Evolutionary conservation across 2,113 vertebrate genomes (phyloP).

Genomic region (Indicator indicator): DNA sequence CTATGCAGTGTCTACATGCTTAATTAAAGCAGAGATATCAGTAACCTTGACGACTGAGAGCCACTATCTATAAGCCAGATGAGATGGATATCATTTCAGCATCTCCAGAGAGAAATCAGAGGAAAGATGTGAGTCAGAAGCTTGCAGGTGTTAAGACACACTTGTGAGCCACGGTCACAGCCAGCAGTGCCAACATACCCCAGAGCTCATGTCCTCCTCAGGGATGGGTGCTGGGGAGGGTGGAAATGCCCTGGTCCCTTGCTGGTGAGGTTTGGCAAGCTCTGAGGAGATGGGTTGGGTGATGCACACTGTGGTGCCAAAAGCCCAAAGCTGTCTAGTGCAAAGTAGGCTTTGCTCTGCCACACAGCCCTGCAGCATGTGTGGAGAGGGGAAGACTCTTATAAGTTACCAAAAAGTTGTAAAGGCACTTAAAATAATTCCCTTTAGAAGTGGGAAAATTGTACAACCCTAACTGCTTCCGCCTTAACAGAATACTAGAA

Average conservation of each 20-base stretch:
- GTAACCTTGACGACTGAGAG: constrained; percentile 48
- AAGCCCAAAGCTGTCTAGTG: background rate
- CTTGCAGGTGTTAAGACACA: accelerated
- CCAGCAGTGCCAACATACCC: accelerated
- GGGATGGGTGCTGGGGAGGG: background rate
- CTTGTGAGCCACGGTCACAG: background rate
- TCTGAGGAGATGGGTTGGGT: accelerated
- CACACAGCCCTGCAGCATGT: accelerated
- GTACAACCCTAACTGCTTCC: background rate
- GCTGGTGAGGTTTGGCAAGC: accelerated
- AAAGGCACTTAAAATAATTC: background rate
- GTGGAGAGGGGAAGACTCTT: background rate
- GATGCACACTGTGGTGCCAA: no score
- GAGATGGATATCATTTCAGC: background rate
- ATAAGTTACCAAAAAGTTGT: background rate
- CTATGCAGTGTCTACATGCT: background rate
- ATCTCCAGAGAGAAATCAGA: background rate
- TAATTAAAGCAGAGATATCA: constrained; percentile 46
- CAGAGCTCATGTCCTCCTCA: background rate
- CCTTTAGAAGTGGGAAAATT: background rate
- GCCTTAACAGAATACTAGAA: background rate
- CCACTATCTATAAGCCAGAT: background rate
- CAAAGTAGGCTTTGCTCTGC: background rate
- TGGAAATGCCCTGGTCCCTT: background rate
- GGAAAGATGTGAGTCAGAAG: background rate